Evolutionary conservation across 2,888 invertebrate species (phyloP).

Genomic region (Myathropa florea): DNA sequence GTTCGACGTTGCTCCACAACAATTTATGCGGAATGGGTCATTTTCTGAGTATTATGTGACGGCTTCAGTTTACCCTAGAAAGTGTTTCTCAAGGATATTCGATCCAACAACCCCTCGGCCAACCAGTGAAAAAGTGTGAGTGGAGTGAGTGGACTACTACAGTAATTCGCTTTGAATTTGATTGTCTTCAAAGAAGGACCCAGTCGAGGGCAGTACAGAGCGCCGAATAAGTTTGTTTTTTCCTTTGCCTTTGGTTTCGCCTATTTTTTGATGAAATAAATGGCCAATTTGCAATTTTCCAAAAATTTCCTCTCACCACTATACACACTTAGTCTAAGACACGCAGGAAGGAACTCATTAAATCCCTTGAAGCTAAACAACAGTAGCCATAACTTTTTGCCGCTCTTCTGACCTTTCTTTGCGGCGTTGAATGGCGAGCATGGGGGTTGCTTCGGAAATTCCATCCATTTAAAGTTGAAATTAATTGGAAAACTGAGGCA

Average conservation of each 20-base stretch:
- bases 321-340: slow-evolving; percentile 25
- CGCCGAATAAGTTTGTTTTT: background rate
- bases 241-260: background rate
- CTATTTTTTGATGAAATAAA: slow-evolving; percentile 35
- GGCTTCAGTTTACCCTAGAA: slow-evolving; percentile 29
- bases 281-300: slow-evolving; percentile 39
- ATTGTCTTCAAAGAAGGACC: slow-evolving; percentile 28
- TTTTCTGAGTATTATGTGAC: slow-evolving; percentile 16
- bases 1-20: background rate
- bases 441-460: slow-evolving; percentile 12
- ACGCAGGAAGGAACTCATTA: slow-evolving; percentile 52
- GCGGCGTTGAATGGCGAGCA: too few species aligned
- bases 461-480: slow-evolving; percentile 62
- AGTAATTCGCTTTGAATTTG: slow-evolving; percentile 44
- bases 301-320: background rate
- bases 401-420: slow-evolving; percentile 25
- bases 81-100: slow-evolving; percentile 37
- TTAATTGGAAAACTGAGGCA: slow-evolving; percentile 62
- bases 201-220: background rate
- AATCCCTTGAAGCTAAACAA: slow-evolving; percentile 51
- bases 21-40: slow-evolving; percentile 16
- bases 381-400: slow-evolving; percentile 35
- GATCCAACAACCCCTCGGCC: slow-evolving; percentile 13
- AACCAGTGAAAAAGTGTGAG: background rate
- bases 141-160: background rate